phyloP scores from a whole-genome alignment of 2,797 vertebrate genomes.

The Columba guinea region DNA sequence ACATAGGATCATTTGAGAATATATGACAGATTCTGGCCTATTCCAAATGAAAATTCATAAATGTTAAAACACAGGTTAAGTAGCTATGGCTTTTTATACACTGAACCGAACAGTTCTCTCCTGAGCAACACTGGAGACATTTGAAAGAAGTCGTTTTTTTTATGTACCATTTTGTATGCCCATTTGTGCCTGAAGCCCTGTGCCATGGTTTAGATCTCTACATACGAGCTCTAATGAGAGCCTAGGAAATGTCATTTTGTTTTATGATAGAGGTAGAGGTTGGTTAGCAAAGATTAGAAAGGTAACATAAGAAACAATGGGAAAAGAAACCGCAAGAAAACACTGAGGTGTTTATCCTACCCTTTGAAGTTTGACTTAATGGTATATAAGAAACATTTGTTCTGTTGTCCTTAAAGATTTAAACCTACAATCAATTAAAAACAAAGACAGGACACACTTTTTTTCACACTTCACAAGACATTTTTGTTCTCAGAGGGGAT shows the following conservation, averaged over 20 bases:
- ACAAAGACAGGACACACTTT: not conserved
- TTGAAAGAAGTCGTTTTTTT: not conserved
- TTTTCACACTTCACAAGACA: not conserved
- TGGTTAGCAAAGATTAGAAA: not conserved
- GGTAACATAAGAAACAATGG: fast-evolving
- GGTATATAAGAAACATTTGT: not conserved
- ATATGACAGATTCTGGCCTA: not conserved
- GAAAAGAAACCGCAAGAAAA: not conserved
- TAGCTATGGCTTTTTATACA: not conserved
- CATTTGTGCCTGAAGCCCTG: not conserved
- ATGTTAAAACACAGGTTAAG: not conserved
- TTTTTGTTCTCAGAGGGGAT: not conserved
- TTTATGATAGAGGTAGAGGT: not conserved
- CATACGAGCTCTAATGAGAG: fast-evolving
- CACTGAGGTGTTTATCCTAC: not conserved
- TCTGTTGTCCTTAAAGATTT: not conserved
- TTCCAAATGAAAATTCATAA: not conserved
- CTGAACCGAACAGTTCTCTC: not conserved
- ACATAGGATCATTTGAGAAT: not conserved
- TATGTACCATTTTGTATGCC: fast-evolving
- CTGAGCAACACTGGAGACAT: not conserved
- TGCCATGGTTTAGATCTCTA: not conserved
- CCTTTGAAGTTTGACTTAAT: not conserved
- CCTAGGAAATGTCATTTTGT: not conserved
- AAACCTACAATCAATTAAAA: not conserved